These are phyloP conservation scores for Hemitrygon akajei DNA, from an alignment of 2,797 vertebrate species.

Conservation along the genomic window DNA sequence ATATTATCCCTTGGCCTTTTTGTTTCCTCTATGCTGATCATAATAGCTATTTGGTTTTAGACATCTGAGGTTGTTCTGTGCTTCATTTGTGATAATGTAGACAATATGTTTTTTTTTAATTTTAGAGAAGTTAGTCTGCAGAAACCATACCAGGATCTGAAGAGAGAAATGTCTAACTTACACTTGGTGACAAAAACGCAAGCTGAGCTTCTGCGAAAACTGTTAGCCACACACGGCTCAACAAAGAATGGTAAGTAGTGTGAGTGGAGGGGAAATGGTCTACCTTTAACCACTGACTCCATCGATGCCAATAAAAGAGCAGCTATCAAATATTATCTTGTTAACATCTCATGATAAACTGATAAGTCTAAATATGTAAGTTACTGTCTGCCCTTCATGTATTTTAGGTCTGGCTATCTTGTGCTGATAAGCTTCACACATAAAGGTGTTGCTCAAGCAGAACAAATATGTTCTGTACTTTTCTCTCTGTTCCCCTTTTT, in stretches of 20 bases:
- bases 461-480: conserved; percentile 54
- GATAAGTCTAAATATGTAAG: conserved; percentile 48
- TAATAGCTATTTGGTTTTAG: neutral
- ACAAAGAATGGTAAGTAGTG: conserved; percentile 66
- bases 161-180: conserved; percentile 66
- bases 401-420: conserved; percentile 47
- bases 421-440: conserved; percentile 67
- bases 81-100: neutral
- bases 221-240: conserved; percentile 49
- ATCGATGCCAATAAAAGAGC: conserved; percentile 46
- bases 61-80: neutral
- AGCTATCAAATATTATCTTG: conserved; percentile 50
- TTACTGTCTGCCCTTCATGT: neutral
- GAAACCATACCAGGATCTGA: conserved; percentile 63
- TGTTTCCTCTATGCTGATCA: neutral
- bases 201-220: conserved; percentile 59
- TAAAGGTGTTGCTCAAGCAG: conserved; percentile 65
- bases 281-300: conserved; percentile 39
- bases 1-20: neutral
- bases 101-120: conserved; percentile 35
- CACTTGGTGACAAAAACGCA: conserved; percentile 60
- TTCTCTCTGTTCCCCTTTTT: conserved; percentile 66
- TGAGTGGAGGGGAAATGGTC: conserved; percentile 45
- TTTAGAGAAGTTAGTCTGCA: conserved; percentile 49
- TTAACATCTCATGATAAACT: conserved; percentile 52